A percentile compares a stretch with the other conserved stretches of the same genome.
phyloP scores from a whole-genome alignment of 2,888 invertebrate species.

The Neria commutata region DNA sequence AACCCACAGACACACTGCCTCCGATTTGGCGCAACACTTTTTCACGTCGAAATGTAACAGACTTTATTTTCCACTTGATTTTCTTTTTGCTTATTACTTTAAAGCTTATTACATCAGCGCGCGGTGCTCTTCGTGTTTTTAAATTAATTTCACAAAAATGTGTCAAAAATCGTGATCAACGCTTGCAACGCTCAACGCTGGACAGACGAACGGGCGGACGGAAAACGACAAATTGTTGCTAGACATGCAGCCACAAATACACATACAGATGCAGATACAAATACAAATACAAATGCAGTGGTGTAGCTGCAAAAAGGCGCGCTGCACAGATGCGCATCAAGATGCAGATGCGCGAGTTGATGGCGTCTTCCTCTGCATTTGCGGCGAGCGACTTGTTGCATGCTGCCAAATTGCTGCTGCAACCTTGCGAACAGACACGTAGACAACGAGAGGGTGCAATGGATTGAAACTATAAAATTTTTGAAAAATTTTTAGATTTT shows the following conservation, averaged over 20 bases:
- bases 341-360: background rate
- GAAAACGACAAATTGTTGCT: constrained; percentile 37
- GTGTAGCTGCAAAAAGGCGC: too few species aligned
- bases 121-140: constrained; percentile 3
- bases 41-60: background rate
- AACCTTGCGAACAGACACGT: constrained; percentile 1
- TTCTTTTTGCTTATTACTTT: background rate
- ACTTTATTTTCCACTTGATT: background rate
- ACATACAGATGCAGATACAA: background rate
- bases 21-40: background rate
- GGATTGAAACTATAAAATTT: too few species aligned
- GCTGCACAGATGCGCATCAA: background rate
- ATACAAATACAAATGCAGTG: background rate
- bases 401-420: constrained; percentile 10
- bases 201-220: constrained; percentile 23
- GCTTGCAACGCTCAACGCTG: constrained; percentile 18
- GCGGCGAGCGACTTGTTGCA: background rate
- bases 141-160: constrained; percentile 25
- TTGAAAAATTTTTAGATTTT: too few species aligned
- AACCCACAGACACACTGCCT: constrained; percentile 1
- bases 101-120: background rate
- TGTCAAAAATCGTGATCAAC: constrained; percentile 39
- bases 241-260: constrained; percentile 17
- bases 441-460: too few species aligned
- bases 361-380: background rate